Percentiles rank a stretch among this genome's conserved stretches.
These are phyloP conservation scores for Balearica regulorum DNA, from an alignment of 2,797 vertebrate species.

Conservation along the genomic window DNA sequence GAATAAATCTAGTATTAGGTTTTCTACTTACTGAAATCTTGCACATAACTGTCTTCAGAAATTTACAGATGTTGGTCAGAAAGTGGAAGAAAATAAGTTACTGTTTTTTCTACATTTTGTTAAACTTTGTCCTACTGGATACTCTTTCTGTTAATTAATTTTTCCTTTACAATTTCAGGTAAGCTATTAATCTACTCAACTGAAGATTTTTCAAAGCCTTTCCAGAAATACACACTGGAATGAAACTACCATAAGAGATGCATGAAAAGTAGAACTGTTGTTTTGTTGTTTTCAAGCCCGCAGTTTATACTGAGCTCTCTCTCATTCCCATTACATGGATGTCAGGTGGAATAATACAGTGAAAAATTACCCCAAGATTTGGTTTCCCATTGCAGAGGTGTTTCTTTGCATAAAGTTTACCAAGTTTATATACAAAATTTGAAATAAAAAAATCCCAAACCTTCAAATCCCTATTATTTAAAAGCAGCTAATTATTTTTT, in stretches of 20 bases:
- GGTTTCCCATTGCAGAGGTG: not conserved
- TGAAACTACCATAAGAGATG: not conserved
- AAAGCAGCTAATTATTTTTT: not conserved
- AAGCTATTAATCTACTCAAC: conserved; percentile 31
- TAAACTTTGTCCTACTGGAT: not conserved
- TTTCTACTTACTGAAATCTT: not conserved
- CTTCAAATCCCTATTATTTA: not conserved
- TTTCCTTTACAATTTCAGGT: conserved; percentile 28
- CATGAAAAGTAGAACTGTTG: not conserved
- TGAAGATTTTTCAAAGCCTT: conserved; percentile 30
- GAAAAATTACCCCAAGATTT: not conserved
- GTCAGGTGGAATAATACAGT: not conserved
- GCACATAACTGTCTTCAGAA: not conserved
- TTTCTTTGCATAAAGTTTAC: not conserved
- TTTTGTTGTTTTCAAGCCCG: conserved; percentile 11
- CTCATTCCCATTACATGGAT: not conserved
- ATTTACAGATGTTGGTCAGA: not conserved
- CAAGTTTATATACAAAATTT: not conserved
- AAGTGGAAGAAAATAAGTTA: not conserved
- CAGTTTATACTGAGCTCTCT: not conserved
- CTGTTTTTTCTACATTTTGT: not conserved
- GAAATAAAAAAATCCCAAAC: not conserved
- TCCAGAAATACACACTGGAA: conserved; percentile 5
- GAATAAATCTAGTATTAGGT: conserved; percentile 11
- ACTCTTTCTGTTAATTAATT: conserved; percentile 28